phyloP scores from a whole-genome alignment of 2,888 invertebrate species.

The Caenorhabditis japonica region DNA sequence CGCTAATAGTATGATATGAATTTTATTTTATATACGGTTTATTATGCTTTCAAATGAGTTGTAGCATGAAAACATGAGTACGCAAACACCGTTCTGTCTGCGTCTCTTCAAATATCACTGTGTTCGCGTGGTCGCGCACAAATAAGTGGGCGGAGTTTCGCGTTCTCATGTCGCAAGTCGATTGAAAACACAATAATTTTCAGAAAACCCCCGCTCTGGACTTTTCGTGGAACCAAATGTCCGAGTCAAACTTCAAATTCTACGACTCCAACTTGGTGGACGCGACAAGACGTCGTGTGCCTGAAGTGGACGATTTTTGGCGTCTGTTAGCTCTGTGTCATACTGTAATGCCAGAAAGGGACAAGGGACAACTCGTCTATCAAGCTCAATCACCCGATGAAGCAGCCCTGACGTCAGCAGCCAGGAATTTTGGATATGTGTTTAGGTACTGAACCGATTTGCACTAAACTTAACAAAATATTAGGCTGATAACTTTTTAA shows the following conservation, averaged over 20 bases:
- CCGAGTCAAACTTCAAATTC: slow-evolving; percentile 93
- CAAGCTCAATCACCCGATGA: slow-evolving; percentile 99
- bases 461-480: too few relatives aligned
- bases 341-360: slow-evolving; percentile 90
- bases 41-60: too few relatives aligned
- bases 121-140: too few relatives aligned
- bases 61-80: too few relatives aligned
- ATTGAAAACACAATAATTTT: slow-evolving; percentile 17
- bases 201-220: slow-evolving; percentile 80
- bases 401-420: slow-evolving; percentile 95
- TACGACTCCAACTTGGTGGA: slow-evolving; percentile 89
- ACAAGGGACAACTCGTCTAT: slow-evolving; percentile 66
- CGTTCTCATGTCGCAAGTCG: too few relatives aligned
- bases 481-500: too few relatives aligned
- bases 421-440: slow-evolving; percentile 97
- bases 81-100: too few relatives aligned
- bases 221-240: slow-evolving; percentile 91
- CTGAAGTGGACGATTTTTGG: slow-evolving; percentile 78
- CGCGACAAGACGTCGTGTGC: slow-evolving; percentile 81
- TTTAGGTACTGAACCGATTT: too few relatives aligned
- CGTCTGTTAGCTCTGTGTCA: slow-evolving; percentile 93
- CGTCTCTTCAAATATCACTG: too few relatives aligned
- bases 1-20: too few relatives aligned
- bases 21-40: too few relatives aligned
- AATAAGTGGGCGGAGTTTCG: too few relatives aligned